These are phyloP conservation scores for Neotoxoptera formosana DNA, from an alignment of 1,140 invertebrate species.

Conservation along the genomic window DNA sequence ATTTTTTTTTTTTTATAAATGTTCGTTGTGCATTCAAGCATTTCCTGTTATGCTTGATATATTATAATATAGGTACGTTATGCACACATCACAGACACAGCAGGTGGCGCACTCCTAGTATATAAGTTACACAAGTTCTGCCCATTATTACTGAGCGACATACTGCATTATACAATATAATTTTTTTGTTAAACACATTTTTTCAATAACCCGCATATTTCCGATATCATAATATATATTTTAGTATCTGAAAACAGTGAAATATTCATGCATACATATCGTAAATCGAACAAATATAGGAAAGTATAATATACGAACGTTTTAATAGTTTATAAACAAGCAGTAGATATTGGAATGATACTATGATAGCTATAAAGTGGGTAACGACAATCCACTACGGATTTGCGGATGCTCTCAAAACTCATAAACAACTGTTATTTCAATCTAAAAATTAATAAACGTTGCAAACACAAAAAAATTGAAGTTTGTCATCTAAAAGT, in stretches of 20 bases:
- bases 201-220: not conserved
- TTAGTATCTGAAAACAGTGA: not conserved
- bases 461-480: not conserved
- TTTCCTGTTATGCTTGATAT: not conserved
- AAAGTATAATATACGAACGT: not conserved
- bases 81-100: not conserved
- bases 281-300: not conserved
- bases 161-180: not conserved
- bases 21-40: not conserved
- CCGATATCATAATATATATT: not conserved
- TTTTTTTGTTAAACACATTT: not conserved
- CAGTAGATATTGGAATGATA: not conserved
- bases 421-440: not conserved
- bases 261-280: not conserved
- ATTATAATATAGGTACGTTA: not conserved
- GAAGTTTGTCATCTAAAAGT: not conserved
- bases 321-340: not conserved
- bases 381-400: not conserved
- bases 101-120: constrained; percentile 8
- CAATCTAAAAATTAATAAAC: not conserved
- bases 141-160: not conserved
- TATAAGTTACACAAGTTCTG: not conserved
- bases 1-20: constrained; percentile 32
- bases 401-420: not conserved
- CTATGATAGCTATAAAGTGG: too few relatives aligned